Percentiles rank a stretch among this genome's conserved stretches.
Evolutionary conservation across 2,113 vertebrate genomes (phyloP).

Genomic region (Nesogale talazaci): DNA sequence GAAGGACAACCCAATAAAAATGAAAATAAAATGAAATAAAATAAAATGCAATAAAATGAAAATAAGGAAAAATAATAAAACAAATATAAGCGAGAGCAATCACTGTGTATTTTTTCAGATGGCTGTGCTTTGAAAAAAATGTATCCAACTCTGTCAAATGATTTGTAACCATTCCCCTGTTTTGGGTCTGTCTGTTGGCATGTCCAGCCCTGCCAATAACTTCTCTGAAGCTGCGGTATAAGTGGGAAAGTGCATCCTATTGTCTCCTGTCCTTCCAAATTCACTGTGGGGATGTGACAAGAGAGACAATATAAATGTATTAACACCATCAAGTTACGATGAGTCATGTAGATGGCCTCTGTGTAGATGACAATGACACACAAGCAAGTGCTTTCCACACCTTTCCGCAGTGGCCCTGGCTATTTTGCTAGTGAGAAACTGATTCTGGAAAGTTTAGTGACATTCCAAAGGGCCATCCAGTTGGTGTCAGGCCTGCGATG

Average conservation of each 20-base stretch:
- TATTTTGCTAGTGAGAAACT: too few species aligned
- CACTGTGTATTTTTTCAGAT: slow-evolving; percentile 18
- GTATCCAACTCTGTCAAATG: neutral
- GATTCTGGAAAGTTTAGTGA: neutral
- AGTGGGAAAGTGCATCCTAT: neutral
- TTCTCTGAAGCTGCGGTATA: neutral
- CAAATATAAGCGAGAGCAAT: neutral
- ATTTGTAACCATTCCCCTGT: neutral
- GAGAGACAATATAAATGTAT: neutral
- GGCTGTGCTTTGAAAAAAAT: neutral
- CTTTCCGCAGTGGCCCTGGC: too few species aligned
- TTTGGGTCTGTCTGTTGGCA: neutral
- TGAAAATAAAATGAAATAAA: too few species aligned
- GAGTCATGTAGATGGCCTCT: neutral
- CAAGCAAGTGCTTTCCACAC: neutral
- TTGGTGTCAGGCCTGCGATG: neutral
- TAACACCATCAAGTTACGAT: neutral
- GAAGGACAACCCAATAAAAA: neutral
- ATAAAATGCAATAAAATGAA: neutral
- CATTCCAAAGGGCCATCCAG: neutral
- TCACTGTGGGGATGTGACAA: neutral
- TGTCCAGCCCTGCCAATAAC: neutral
- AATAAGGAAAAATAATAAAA: neutral
- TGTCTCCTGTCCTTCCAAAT: neutral
- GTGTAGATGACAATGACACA: neutral